Evolutionary conservation across 2,888 invertebrate species (phyloP).

Genomic region (Harpalus rubripes): DNA sequence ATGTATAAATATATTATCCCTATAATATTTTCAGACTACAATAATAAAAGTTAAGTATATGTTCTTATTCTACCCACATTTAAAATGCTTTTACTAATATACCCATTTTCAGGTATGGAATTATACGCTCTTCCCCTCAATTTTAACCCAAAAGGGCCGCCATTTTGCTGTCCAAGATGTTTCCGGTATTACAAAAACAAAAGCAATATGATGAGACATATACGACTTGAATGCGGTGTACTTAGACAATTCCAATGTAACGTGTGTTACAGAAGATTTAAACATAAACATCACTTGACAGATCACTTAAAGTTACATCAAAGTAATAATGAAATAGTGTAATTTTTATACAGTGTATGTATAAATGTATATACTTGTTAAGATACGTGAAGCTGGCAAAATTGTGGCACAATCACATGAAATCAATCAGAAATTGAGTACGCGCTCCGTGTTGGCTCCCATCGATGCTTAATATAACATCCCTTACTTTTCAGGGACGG

Average conservation of each 20-base stretch:
- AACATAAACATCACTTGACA: conserved; percentile 79
- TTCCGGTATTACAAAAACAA: conserved; percentile 65
- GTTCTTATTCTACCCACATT: neutral
- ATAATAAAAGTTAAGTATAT: neutral
- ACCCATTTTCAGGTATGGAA: conserved; percentile 17
- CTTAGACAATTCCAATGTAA: conserved; percentile 78
- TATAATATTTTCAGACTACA: neutral
- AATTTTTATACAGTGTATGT: neutral
- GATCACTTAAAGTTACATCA: conserved; percentile 78
- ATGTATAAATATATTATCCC: no score
- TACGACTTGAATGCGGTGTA: conserved; percentile 81
- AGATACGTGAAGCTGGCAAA: no score
- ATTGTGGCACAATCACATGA: no score
- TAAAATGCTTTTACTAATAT: neutral
- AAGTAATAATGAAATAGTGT: conserved; percentile 55
- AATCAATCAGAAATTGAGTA: no score
- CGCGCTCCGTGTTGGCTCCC: no score
- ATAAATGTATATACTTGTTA: neutral
- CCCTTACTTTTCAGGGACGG: no score
- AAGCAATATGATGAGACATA: conserved; percentile 74
- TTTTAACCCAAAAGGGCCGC: neutral
- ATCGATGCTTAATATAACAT: no score
- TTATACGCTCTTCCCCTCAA: neutral
- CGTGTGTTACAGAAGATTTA: conserved; percentile 76
- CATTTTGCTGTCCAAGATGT: conserved; percentile 55